phyloP scores from a whole-genome alignment of 2,113 vertebrate genomes.

The Osmerus eperlanus region DNA sequence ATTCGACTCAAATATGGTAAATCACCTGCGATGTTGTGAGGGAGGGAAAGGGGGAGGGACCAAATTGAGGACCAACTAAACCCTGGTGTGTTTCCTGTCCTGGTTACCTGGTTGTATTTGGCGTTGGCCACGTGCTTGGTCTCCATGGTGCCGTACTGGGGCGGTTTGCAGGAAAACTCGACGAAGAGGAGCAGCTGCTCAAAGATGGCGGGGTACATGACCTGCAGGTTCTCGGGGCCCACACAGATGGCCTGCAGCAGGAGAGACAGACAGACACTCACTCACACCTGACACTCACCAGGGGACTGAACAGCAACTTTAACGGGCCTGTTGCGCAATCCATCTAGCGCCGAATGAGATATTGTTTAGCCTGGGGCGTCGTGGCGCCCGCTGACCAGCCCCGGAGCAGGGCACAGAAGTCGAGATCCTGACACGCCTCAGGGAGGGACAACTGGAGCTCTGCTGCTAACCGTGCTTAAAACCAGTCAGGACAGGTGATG shows the following conservation, averaged over 20 bases:
- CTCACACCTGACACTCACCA: conserved; percentile 46
- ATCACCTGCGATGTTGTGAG: neutral
- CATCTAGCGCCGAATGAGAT: no score
- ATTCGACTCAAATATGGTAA: no score
- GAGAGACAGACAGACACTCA: conserved; percentile 53
- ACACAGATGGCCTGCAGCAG: conserved; percentile 90
- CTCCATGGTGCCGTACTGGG: conserved; percentile 95
- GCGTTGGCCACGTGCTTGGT: conserved; percentile 98
- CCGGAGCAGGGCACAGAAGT: no score
- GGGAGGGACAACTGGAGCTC: no score
- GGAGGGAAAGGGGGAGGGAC: neutral
- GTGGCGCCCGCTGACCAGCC: no score
- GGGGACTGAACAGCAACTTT: conserved; percentile 32
- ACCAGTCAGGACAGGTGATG: no score
- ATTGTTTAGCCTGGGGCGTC: no score
- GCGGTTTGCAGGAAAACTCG: conserved; percentile 97
- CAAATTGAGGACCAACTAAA: no score
- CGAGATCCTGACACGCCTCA: no score
- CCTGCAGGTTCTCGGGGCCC: conserved; percentile 95
- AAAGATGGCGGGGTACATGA: conserved; percentile 99
- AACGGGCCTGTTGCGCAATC: conserved; percentile 25
- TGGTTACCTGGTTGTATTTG: conserved; percentile 94
- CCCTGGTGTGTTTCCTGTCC: conserved; percentile 17
- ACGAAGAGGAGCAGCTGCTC: conserved; percentile 94
- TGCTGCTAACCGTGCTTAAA: no score